Evolutionary conservation across 1,140 invertebrate species (phyloP).

Genomic region (Lerema accius): DNA sequence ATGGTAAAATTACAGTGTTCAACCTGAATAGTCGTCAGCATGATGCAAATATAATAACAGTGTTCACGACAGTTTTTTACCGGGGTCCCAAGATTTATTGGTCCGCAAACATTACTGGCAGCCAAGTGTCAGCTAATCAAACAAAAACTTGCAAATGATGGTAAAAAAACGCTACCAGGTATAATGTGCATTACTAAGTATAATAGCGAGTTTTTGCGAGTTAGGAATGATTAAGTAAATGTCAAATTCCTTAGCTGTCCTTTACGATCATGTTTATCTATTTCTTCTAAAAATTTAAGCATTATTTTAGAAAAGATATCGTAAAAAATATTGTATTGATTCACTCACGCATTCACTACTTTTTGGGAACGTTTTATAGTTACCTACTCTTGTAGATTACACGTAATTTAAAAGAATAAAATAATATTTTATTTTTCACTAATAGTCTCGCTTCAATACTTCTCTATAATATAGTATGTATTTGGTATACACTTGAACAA

Average conservation of each 20-base stretch:
- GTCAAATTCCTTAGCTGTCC: constrained; percentile 1
- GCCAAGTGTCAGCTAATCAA: constrained; percentile 8
- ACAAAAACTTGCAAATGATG: constrained; percentile 26
- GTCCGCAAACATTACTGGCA: constrained; percentile 30
- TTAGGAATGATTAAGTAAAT: constrained; percentile 26
- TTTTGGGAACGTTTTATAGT: too few species aligned
- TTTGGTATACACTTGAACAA: too few species aligned
- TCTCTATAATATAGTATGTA: too few species aligned
- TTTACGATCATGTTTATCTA: too few species aligned
- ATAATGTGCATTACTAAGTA: constrained; percentile 17
- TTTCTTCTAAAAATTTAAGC: too few species aligned
- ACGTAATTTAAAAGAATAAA: too few species aligned
- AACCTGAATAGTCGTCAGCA: constrained; percentile 10
- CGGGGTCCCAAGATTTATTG: constrained; percentile 32
- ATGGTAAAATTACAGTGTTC: constrained; percentile 36
- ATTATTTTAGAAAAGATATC: too few species aligned
- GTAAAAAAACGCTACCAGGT: constrained; percentile 9
- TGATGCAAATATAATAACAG: constrained; percentile 48
- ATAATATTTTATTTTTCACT: too few species aligned
- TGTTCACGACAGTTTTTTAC: constrained; percentile 35
- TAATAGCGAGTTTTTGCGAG: constrained; percentile 20
- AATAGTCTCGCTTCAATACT: too few species aligned
- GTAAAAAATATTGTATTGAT: too few species aligned
- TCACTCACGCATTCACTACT: too few species aligned
- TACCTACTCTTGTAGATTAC: too few species aligned